Percentiles rank a stretch among this genome's conserved stretches.
phyloP scores from a whole-genome alignment of 2,113 vertebrate species.

The Rhodinocichla rosea region DNA sequence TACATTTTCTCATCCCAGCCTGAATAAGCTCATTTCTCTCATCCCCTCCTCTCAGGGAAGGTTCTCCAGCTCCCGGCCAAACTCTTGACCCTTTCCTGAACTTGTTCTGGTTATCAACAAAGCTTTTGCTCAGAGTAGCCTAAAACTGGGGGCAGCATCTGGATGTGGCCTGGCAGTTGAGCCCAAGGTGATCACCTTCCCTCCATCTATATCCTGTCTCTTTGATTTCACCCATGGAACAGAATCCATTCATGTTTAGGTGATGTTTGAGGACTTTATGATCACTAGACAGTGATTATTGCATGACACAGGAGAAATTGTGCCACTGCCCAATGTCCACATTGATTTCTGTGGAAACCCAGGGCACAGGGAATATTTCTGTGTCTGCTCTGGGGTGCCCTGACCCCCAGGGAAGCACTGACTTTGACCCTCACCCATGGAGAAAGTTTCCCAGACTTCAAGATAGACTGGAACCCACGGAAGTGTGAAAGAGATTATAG shows the following conservation, averaged over 20 bases:
- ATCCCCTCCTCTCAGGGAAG: neutral
- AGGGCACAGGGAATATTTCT: too few species aligned
- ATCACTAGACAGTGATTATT: neutral
- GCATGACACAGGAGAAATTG: rapidly evolving
- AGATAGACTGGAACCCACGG: too few species aligned
- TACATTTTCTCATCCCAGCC: neutral
- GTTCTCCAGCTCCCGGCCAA: neutral
- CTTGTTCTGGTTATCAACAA: neutral
- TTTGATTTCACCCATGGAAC: neutral
- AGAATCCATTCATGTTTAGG: rapidly evolving
- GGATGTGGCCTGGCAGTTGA: neutral
- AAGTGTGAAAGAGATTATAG: too few species aligned
- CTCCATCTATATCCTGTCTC: neutral
- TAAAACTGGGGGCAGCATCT: neutral
- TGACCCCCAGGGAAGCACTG: too few species aligned
- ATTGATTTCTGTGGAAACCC: neutral
- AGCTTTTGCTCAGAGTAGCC: neutral
- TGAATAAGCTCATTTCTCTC: neutral
- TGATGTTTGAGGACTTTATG: neutral
- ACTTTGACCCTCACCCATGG: too few species aligned
- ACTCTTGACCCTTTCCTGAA: neutral
- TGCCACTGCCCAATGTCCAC: neutral
- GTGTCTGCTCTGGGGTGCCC: too few species aligned
- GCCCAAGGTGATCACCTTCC: neutral
- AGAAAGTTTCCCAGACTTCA: too few species aligned